Evolutionary conservation across 2,113 vertebrate genomes (phyloP).

Genomic region (Seriola aureovittata): DNA sequence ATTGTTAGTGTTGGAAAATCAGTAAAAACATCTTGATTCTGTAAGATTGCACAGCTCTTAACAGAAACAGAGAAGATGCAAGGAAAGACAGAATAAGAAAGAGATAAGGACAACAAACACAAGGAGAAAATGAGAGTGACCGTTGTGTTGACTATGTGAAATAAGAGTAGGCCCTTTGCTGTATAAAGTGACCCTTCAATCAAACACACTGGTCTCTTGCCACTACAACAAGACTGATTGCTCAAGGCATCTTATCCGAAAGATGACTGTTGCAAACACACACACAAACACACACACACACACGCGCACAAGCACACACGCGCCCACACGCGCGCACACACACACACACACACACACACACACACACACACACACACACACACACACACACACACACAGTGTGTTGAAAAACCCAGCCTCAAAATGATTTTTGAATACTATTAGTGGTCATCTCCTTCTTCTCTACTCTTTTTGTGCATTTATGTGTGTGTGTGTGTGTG

Average conservation of each 20-base stretch:
- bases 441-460: background rate
- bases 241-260: constrained; percentile 65
- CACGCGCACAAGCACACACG: constrained; percentile 2
- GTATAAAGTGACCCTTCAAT: constrained; percentile 81
- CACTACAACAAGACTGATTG: constrained; percentile 71
- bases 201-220: constrained; percentile 62
- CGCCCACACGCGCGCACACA: constrained; percentile 12
- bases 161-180: constrained; percentile 60
- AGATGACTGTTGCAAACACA: constrained; percentile 35
- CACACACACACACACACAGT: constrained; percentile 13
- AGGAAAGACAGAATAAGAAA: constrained; percentile 27
- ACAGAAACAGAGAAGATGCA: constrained; percentile 17
- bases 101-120: constrained; percentile 62
- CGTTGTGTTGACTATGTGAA: constrained; percentile 59
- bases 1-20: constrained; percentile 53
- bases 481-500: background rate
- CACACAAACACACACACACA: constrained; percentile 5
- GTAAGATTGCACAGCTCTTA: constrained; percentile 34
- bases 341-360: constrained; percentile 9
- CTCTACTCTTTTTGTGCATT: background rate
- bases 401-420: background rate
- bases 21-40: constrained; percentile 57
- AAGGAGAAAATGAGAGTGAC: constrained; percentile 54
- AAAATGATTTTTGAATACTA: constrained; percentile 38
- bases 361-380: constrained; percentile 22